Percentiles rank a stretch among this genome's conserved stretches.
phyloP scores from a whole-genome alignment of 2,797 vertebrate genomes.

The Adelosebastes latens region DNA sequence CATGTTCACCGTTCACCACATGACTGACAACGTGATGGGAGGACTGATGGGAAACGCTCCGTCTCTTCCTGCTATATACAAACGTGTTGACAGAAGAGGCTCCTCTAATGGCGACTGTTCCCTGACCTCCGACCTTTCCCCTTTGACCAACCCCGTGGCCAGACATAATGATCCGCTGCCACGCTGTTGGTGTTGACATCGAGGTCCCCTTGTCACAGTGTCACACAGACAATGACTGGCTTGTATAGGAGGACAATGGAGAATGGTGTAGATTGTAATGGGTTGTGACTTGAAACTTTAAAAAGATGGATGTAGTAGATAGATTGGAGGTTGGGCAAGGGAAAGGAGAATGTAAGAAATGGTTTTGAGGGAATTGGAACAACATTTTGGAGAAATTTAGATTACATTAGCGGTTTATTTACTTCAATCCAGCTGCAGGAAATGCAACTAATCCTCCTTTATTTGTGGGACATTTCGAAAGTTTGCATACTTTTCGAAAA shows the following conservation, averaged over 20 bases:
- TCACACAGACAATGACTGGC: conserved; percentile 60
- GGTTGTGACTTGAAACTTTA: conserved; percentile 49
- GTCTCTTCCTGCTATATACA: conserved; percentile 68
- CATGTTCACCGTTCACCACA: conserved; percentile 11
- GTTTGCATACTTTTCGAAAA: background rate
- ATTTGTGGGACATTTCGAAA: conserved; percentile 4
- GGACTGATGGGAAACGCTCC: conserved; percentile 43
- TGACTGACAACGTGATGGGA: conserved; percentile 34
- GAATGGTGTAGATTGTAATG: conserved; percentile 27
- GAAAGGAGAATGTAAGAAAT: background rate
- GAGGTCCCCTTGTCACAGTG: conserved; percentile 61
- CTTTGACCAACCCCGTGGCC: conserved; percentile 62
- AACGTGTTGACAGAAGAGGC: conserved; percentile 76
- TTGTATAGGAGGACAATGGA: conserved; percentile 67
- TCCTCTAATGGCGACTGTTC: conserved; percentile 66
- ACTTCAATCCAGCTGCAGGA: background rate
- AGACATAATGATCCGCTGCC: conserved; percentile 66
- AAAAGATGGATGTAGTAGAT: conserved; percentile 55
- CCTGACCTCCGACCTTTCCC: conserved; percentile 65
- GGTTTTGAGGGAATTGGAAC: background rate
- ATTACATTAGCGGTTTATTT: background rate
- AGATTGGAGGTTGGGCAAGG: background rate
- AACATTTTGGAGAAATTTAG: background rate
- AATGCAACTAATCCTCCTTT: background rate
- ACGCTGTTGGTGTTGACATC: conserved; percentile 65